Conservation (phyloP, 1,140 invertebrate genomes). For the Drosophila mauritiana region DNA sequence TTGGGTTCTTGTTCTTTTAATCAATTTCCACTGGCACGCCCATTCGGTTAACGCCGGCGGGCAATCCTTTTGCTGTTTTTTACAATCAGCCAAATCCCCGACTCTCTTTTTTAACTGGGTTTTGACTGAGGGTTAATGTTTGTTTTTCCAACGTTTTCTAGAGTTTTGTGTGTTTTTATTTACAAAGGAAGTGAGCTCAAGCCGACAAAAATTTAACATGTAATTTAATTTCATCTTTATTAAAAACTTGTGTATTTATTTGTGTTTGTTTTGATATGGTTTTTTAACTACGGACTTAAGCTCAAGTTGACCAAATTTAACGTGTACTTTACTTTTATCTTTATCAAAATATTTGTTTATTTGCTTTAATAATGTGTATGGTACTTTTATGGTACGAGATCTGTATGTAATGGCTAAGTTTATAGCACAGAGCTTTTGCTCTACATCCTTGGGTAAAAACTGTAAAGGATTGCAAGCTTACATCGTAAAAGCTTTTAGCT, state of each 20-base stretch:
- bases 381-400: too few relatives aligned
- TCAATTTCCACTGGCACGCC: constrained; percentile 62
- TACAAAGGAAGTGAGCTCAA: constrained; percentile 3
- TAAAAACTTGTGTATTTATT: too few relatives aligned
- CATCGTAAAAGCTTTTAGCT: constrained; percentile 10
- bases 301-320: too few relatives aligned
- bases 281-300: too few relatives aligned
- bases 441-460: neutral
- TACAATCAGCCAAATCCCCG: constrained; percentile 10
- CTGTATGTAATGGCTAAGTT: neutral
- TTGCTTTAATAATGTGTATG: too few relatives aligned
- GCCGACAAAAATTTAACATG: neutral
- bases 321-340: too few relatives aligned
- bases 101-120: constrained; percentile 21
- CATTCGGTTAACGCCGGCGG: constrained; percentile 35
- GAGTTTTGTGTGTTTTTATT: constrained; percentile 11
- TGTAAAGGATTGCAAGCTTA: neutral
- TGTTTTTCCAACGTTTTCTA: constrained; percentile 6
- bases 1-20: constrained; percentile 64
- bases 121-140: constrained; percentile 35
- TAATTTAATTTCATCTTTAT: neutral
- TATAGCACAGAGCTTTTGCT: constrained; percentile 28
- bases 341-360: too few relatives aligned
- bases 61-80: constrained; percentile 53
- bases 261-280: too few relatives aligned